These are phyloP conservation scores for Bombus affinis DNA, from an alignment of 1,140 invertebrate genomes.

Conservation along the genomic window DNA sequence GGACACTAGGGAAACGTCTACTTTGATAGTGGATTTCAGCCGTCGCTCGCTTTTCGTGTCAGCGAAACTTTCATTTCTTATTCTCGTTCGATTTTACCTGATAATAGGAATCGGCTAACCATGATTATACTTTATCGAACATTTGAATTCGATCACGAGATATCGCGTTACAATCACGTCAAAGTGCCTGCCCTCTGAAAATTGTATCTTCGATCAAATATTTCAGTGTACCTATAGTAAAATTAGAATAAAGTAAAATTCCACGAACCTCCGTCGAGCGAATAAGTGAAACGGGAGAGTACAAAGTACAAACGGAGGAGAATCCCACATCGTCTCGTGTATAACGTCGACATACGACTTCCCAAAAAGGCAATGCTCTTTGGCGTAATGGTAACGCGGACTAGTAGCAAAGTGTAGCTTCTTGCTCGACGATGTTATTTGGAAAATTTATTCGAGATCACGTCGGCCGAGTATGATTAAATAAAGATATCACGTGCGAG, in stretches of 20 bases:
- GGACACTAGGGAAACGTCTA: conserved; percentile 69
- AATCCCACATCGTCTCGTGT: too few relatives aligned
- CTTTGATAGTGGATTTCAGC: conserved; percentile 71
- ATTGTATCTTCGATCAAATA: not conserved
- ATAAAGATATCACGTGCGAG: conserved; percentile 66
- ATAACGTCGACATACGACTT: not conserved
- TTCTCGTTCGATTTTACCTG: conserved; percentile 26
- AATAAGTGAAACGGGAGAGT: not conserved
- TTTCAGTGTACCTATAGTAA: not conserved
- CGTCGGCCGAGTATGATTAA: conserved; percentile 51
- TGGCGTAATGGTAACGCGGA: conserved; percentile 2
- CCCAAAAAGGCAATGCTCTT: conserved; percentile 8
- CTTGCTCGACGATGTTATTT: conserved; percentile 16
- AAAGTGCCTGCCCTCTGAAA: not conserved
- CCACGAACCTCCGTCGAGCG: not conserved
- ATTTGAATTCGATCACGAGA: conserved; percentile 12
- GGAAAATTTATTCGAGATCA: conserved; percentile 58
- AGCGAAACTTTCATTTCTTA: not conserved
- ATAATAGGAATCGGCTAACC: conserved; percentile 53
- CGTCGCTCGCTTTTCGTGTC: conserved; percentile 10
- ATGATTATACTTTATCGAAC: conserved; percentile 35
- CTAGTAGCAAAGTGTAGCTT: not conserved
- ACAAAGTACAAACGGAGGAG: too few relatives aligned
- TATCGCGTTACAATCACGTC: conserved; percentile 14
- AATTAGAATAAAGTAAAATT: conserved; percentile 18